A percentile compares a stretch with the other conserved stretches of the same genome.
phyloP scores from a whole-genome alignment of 92 coral and sea anemone species.

The Phymanthus crucifer region DNA sequence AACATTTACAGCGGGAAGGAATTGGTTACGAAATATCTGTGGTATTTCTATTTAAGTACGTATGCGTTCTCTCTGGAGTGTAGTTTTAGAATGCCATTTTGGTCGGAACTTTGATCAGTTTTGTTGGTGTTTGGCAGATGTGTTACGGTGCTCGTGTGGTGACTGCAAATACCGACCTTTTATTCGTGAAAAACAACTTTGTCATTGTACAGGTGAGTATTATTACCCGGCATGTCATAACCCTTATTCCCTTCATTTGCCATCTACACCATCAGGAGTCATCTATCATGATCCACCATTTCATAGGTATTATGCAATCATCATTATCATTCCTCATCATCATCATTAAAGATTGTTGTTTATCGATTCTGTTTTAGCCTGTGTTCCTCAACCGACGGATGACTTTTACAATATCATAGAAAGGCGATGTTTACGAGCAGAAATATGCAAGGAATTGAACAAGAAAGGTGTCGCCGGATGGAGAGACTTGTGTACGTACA shows the following conservation, averaged over 20 bases:
- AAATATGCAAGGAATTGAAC: conserved; percentile 58
- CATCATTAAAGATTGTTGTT: neutral
- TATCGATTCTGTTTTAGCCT: conserved; percentile 29
- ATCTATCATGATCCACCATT: neutral
- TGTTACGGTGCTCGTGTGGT: conserved; percentile 22
- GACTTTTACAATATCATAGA: conserved; percentile 58
- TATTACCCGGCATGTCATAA: too few species aligned
- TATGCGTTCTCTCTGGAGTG: neutral
- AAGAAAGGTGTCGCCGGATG: conserved; percentile 31
- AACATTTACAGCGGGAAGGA: neutral
- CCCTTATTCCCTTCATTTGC: too few species aligned
- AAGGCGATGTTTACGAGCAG: conserved; percentile 44
- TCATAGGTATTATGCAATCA: neutral
- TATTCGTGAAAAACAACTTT: conserved; percentile 7
- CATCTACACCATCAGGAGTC: neutral
- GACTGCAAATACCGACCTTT: conserved; percentile 32
- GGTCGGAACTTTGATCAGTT: neutral
- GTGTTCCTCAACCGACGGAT: conserved; percentile 52
- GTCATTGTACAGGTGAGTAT: conserved; percentile 34
- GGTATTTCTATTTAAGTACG: neutral
- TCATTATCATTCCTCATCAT: neutral
- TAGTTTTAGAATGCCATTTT: neutral
- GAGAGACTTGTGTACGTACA: conserved; percentile 27
- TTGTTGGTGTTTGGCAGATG: neutral
- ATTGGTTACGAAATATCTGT: too few species aligned